Conservation (phyloP, 2,888 invertebrate genomes). For the Ceramica pisi region DNA sequence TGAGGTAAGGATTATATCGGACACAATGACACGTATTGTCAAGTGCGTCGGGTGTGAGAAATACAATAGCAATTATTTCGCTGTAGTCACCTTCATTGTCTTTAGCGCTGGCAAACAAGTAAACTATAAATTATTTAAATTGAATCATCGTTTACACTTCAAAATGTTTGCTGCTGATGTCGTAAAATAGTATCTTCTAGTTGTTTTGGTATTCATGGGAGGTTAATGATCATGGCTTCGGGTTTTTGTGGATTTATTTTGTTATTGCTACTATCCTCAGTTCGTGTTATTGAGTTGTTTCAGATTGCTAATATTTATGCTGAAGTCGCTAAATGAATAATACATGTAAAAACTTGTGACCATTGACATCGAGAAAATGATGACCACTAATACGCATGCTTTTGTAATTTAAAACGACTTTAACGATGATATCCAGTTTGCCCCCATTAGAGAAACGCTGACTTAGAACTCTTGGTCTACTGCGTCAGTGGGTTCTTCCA, state of each 20-base stretch:
- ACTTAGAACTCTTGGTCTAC: not conserved
- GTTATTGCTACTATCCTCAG: not conserved
- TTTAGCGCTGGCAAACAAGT: slow-evolving; percentile 59
- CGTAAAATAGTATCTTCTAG: slow-evolving; percentile 40
- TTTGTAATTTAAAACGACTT: not conserved
- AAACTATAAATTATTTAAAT: slow-evolving; percentile 68
- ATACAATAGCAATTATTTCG: slow-evolving; percentile 71
- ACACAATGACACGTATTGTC: slow-evolving; percentile 80
- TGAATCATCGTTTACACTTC: slow-evolving; percentile 64
- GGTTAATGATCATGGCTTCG: slow-evolving; percentile 13
- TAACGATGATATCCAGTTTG: not conserved
- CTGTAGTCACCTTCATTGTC: slow-evolving; percentile 66
- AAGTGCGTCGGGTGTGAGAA: slow-evolving; percentile 64
- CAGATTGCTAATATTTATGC: slow-evolving; percentile 25
- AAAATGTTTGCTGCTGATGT: slow-evolving; percentile 58
- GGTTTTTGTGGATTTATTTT: slow-evolving; percentile 3
- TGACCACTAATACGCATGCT: not conserved
- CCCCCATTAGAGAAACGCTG: too few relatives aligned
- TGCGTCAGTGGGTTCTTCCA: not conserved
- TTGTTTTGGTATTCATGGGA: slow-evolving; percentile 46
- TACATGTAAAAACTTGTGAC: not conserved
- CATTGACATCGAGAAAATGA: not conserved
- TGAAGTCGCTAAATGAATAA: not conserved
- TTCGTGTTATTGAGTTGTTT: not conserved
- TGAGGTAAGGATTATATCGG: slow-evolving; percentile 85